These are phyloP conservation scores for Clunio marinus DNA, from an alignment of 2,888 invertebrate species.

Conservation along the genomic window DNA sequence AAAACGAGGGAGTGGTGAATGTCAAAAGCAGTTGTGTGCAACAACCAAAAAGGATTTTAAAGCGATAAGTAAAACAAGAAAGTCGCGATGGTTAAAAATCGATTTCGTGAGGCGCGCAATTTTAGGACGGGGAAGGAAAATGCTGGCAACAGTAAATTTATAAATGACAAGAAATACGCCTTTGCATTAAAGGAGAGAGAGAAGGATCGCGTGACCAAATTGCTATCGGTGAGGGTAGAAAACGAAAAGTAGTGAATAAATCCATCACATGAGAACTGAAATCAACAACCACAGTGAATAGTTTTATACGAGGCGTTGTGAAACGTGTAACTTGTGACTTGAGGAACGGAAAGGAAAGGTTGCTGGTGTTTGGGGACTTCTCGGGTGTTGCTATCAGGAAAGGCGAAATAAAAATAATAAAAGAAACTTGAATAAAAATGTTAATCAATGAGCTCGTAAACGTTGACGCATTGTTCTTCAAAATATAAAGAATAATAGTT, in stretches of 20 bases:
- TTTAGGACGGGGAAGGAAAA: neutral
- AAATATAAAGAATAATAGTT: too few species aligned
- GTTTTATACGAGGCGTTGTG: neutral
- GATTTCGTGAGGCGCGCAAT: constrained; percentile 7
- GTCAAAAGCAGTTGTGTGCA: constrained; percentile 19
- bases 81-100: neutral
- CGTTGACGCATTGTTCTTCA: too few species aligned
- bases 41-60: constrained; percentile 20
- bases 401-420: neutral
- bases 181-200: constrained; percentile 24
- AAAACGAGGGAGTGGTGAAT: neutral
- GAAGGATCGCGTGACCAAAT: constrained; percentile 18
- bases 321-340: too few species aligned
- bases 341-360: neutral
- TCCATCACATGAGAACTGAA: constrained; percentile 26
- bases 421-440: constrained; percentile 17
- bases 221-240: constrained; percentile 12
- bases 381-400: constrained; percentile 14
- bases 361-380: neutral
- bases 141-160: constrained; percentile 10
- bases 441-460: constrained; percentile 26
- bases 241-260: constrained; percentile 15
- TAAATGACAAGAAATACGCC: constrained; percentile 26
- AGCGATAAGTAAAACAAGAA: constrained; percentile 20
- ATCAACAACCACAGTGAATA: neutral